Percentiles rank a stretch among this genome's conserved stretches.
These are phyloP conservation scores for Cephonodes hylas DNA, from an alignment of 2,888 invertebrate genomes.

Conservation along the genomic window DNA sequence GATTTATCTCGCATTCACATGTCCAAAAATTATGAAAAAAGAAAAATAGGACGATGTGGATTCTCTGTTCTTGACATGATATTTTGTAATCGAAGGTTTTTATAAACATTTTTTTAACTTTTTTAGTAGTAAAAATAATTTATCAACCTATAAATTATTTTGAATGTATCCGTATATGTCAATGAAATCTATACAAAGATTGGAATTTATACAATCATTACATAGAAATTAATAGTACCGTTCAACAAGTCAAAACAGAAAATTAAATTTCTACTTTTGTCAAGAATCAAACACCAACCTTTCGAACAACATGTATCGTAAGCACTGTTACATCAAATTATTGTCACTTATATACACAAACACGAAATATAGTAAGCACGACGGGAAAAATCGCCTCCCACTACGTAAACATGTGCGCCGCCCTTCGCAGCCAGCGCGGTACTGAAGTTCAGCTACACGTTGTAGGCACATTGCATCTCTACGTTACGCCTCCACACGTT, in stretches of 20 bases:
- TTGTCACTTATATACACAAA: constrained; percentile 23
- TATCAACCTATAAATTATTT: neutral
- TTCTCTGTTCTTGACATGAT: too few relatives aligned
- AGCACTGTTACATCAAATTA: neutral
- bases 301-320: neutral
- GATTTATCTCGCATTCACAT: too few relatives aligned
- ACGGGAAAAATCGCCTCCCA: constrained; percentile 16
- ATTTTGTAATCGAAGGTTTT: too few relatives aligned
- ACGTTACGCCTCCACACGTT: constrained; percentile 41
- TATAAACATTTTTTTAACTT: too few relatives aligned
- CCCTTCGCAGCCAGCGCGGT: constrained; percentile 58
- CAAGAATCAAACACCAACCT: neutral
- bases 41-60: too few relatives aligned
- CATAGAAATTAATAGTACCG: neutral
- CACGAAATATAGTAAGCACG: constrained; percentile 25
- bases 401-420: constrained; percentile 45
- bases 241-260: neutral
- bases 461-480: constrained; percentile 52
- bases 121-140: too few relatives aligned
- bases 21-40: too few relatives aligned
- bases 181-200: too few relatives aligned
- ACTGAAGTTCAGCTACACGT: constrained; percentile 57
- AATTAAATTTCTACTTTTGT: neutral
- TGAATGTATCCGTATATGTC: too few relatives aligned
- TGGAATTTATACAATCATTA: too few relatives aligned